A percentile compares a stretch with the other conserved stretches of the same genome.
phyloP scores from a whole-genome alignment of 2,797 vertebrate species.

The Leuciscus waleckii region DNA sequence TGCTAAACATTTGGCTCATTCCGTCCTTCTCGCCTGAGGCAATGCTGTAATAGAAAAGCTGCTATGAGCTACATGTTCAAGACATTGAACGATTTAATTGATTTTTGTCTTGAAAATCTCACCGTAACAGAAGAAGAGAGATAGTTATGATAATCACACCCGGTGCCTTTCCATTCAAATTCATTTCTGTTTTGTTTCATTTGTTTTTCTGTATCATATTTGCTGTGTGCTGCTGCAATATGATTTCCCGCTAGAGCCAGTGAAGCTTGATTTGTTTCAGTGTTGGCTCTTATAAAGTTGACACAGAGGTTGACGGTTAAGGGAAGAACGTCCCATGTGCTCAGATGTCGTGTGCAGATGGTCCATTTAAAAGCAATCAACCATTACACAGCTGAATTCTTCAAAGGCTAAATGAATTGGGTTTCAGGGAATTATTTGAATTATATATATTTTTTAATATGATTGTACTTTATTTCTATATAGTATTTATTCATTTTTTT shows the following conservation, averaged over 20 bases:
- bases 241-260: background rate
- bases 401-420: background rate
- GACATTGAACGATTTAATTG: background rate
- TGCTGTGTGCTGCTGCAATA: background rate
- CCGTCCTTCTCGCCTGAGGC: background rate
- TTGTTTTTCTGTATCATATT: background rate
- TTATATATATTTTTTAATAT: background rate
- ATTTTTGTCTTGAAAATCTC: conserved; percentile 24
- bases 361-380: conserved; percentile 30
- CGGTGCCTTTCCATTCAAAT: conserved; percentile 45
- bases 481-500: background rate
- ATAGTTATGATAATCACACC: conserved; percentile 47
- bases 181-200: conserved; percentile 8
- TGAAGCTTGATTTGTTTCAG: conserved; percentile 21
- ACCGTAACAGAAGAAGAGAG: conserved; percentile 56
- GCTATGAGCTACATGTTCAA: background rate
- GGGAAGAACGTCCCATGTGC: conserved; percentile 29
- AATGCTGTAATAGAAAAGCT: conserved; percentile 46
- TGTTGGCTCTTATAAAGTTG: conserved; percentile 17
- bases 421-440: background rate
- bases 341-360: conserved; percentile 23
- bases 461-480: background rate
- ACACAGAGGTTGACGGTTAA: conserved; percentile 16
- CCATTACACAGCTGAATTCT: background rate
- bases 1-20: conserved; percentile 53